Conservation (phyloP, 2,113 vertebrate species). For the Vidua chalybeata region DNA sequence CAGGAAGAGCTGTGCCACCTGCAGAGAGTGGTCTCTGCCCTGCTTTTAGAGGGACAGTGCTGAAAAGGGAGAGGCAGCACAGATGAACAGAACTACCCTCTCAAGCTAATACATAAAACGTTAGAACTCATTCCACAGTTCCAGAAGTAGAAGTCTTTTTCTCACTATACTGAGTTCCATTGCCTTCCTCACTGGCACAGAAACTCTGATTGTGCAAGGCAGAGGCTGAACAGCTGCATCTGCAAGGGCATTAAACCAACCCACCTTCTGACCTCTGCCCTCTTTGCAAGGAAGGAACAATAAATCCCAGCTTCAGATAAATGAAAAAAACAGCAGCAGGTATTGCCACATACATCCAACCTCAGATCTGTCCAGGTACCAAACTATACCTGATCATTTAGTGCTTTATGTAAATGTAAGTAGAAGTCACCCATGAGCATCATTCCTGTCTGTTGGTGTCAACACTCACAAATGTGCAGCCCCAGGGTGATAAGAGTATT, state of each 20-base stretch:
- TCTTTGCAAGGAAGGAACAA: background rate
- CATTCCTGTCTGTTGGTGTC: background rate
- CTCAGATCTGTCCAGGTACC: background rate
- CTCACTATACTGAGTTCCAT: background rate
- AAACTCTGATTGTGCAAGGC: background rate
- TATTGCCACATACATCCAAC: background rate
- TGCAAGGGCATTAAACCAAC: background rate
- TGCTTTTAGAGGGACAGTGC: background rate
- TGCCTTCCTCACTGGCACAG: background rate
- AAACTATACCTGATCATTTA: background rate
- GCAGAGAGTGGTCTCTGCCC: background rate
- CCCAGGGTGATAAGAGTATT: background rate
- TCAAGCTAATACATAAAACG: background rate
- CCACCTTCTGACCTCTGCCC: background rate
- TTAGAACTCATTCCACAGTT: background rate
- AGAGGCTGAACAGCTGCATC: background rate
- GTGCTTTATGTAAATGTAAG: background rate
- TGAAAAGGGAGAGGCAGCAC: background rate
- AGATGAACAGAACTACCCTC: background rate
- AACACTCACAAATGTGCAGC: background rate
- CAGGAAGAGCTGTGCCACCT: background rate
- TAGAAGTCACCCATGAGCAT: background rate
- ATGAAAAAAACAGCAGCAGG: background rate
- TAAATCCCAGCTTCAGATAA: background rate
- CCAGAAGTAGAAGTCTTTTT: background rate